Evolutionary conservation across 2,797 vertebrate species (phyloP).

Genomic region (Discoglossus pictus): DNA sequence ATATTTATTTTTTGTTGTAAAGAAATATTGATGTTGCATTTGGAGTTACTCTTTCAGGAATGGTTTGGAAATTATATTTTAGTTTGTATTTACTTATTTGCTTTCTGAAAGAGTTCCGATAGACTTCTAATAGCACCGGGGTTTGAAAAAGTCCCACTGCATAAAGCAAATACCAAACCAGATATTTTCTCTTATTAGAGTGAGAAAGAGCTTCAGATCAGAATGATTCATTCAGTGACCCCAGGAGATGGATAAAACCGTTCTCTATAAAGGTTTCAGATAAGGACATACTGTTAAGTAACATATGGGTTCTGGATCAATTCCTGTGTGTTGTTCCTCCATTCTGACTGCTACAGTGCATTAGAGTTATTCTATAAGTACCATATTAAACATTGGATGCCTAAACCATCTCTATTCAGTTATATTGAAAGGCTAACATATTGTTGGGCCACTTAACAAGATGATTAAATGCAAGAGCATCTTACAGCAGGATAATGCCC

Average conservation of each 20-base stretch:
- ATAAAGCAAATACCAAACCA: conserved; percentile 7
- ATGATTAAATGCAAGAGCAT: too few relatives aligned
- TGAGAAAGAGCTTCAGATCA: conserved; percentile 28
- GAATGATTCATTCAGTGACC: conserved; percentile 23
- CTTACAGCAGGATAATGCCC: too few relatives aligned
- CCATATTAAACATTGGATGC: too few relatives aligned
- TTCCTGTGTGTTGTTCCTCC: conserved; percentile 6
- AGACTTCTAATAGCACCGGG: conserved; percentile 30
- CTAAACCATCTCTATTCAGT: too few relatives aligned
- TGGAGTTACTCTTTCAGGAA: conserved; percentile 34
- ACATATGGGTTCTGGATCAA: conserved; percentile 20
- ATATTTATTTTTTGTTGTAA: conserved; percentile 53
- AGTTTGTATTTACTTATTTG: conserved; percentile 44
- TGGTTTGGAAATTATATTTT: conserved; percentile 39
- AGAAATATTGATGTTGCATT: conserved; percentile 49
- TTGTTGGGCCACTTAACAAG: too few relatives aligned
- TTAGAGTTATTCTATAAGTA: too few relatives aligned
- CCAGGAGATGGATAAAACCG: conserved; percentile 32
- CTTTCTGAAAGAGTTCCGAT: conserved; percentile 35
- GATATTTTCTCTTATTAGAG: conserved; percentile 43
- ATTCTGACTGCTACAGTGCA: conserved; percentile 13
- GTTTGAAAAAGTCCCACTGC: conserved; percentile 29
- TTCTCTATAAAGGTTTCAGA: conserved; percentile 36
- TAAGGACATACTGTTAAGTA: conserved; percentile 40
- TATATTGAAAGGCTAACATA: too few relatives aligned